These are phyloP conservation scores for Drosophila bifasciata DNA, from an alignment of 1,140 invertebrate genomes.

Conservation along the genomic window DNA sequence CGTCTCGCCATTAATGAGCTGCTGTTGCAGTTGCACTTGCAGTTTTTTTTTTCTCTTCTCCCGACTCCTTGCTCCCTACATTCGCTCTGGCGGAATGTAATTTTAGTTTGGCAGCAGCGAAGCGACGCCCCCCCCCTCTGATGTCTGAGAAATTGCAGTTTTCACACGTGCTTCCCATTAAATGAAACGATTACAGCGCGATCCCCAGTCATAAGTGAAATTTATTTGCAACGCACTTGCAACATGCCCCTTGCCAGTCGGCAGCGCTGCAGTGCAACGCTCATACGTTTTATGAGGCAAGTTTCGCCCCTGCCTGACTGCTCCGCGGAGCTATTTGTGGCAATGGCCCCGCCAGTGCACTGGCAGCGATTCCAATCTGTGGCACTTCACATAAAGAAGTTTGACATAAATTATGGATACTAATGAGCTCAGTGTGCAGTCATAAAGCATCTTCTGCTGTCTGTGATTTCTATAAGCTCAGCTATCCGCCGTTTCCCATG, in stretches of 20 bases:
- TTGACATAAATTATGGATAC: constrained; percentile 81
- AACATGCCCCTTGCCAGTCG: constrained; percentile 14
- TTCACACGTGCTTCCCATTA: constrained; percentile 83
- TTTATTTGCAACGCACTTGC: constrained; percentile 71
- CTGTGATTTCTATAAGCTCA: constrained; percentile 29
- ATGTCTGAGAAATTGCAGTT: constrained; percentile 66
- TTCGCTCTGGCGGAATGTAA: constrained; percentile 26
- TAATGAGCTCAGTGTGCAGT: constrained; percentile 73
- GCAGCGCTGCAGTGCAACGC: constrained; percentile 39
- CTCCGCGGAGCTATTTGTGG: constrained; percentile 49
- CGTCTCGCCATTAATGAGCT: constrained; percentile 69
- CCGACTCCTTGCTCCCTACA: too few relatives aligned
- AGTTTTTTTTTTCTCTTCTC: constrained; percentile 15
- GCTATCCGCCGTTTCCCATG: not conserved
- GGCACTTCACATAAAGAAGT: constrained; percentile 75
- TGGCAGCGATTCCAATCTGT: constrained; percentile 23
- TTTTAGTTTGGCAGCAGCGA: constrained; percentile 45
- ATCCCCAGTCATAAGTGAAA: constrained; percentile 76
- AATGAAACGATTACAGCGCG: constrained; percentile 75
- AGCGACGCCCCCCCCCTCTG: constrained; percentile 5
- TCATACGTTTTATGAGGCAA: constrained; percentile 61
- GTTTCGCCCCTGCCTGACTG: constrained; percentile 10
- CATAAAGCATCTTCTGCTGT: constrained; percentile 61
- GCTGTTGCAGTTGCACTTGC: constrained; percentile 31
- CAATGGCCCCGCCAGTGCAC: too few relatives aligned